Evolutionary conservation across 2,888 invertebrate species (phyloP).

Genomic region (Callyntrura guangdongensis): DNA sequence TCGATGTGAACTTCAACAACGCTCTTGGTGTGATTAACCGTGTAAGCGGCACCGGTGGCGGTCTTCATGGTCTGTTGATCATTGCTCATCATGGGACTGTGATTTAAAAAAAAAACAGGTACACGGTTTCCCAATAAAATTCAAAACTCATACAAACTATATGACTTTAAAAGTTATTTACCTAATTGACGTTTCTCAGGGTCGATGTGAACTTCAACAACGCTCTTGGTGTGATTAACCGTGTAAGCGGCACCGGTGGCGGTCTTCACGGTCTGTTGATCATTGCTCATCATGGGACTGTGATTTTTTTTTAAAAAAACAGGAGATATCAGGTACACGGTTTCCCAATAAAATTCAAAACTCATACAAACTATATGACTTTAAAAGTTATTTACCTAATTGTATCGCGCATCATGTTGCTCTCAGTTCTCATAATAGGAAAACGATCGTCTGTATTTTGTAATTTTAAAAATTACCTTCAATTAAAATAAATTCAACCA

Average conservation of each 20-base stretch:
- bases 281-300: conserved; percentile 3
- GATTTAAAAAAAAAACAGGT: not conserved
- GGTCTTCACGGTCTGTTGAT: not conserved
- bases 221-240: not conserved
- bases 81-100: not conserved
- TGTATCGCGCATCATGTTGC: not conserved
- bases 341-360: too few relatives aligned
- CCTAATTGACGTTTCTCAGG: conserved; percentile 49
- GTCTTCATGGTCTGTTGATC: not conserved
- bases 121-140: too few relatives aligned
- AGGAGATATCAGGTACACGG: too few relatives aligned
- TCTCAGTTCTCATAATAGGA: conserved; percentile 30
- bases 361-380: too few relatives aligned
- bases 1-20: conserved; percentile 47
- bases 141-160: too few relatives aligned
- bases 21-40: not conserved
- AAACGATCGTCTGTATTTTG: too few relatives aligned
- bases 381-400: not conserved
- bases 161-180: not conserved
- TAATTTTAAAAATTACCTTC: too few relatives aligned
- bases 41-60: not conserved
- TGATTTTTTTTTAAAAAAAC: not conserved
- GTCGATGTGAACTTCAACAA: conserved; percentile 43
- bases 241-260: not conserved
- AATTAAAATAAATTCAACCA: too few relatives aligned